Base-by-base conservation (phyloP, 2,113 vertebrate genomes). In the Gallinago jamesoni region DNA sequence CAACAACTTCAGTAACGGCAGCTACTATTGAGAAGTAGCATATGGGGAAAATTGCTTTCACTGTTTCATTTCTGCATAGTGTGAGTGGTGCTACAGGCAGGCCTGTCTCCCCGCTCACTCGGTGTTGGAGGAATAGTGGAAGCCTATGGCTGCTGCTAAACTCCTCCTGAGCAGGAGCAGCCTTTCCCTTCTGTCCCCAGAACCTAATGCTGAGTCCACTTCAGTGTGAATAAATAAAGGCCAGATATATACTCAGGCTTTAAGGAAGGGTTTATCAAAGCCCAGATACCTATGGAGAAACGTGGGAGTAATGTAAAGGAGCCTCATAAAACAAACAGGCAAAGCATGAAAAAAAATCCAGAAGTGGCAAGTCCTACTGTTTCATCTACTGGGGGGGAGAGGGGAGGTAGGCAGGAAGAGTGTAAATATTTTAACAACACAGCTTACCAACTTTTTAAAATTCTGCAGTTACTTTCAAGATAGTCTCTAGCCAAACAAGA, bases 31-130 rank as follows among this genome's bases (percentile, higher is more conserved):
- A 64, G 43, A 57, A 64, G 31, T 0, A 24, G 47, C 13, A 72
- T 84, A 68, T 33, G 20, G 74, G 30, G 60, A 67, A 66, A 72
- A 50, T 14, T 31, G 24, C 18, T 91, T 24, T 69, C 24, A 41
- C 6, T 9, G 21, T n/a, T 78, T 83, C 3, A 48, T 57, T 95
- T 74, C 59, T 76, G 30, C 9, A 3, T 11, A n/a, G 22, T 5
- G 23, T 22, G 31, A 68, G 27, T 2, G 6, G 12, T 64, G 33
- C n/a, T 75, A 24, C 0, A 1, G 60, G 5, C 73, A 70, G 25
- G 37, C 16, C 24, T 24, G 17, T 19, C 18, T 75, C 33, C 43
- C 73, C 0, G 1, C 27, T 56, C 2, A 0, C 30, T 48, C 7
- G 6, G 19, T 13, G 23, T 3, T 57, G 48, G 9, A 47, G 18